Conservation (phyloP, 2,888 invertebrate species). For the Sphaeridia pumilis region DNA sequence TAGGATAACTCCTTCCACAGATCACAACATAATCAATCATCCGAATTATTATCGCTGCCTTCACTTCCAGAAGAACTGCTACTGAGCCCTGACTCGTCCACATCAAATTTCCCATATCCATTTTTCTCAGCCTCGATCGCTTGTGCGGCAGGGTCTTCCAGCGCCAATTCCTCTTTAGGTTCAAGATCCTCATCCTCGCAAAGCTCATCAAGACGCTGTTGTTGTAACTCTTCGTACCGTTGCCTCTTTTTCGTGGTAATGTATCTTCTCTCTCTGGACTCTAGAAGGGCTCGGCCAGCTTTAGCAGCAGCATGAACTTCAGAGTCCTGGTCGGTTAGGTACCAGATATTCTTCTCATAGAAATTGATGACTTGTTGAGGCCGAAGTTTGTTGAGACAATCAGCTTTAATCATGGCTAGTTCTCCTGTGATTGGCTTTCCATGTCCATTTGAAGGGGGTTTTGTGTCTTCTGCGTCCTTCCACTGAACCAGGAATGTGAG, state of each 20-base stretch:
- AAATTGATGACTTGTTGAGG: slow-evolving; percentile 9
- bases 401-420: slow-evolving; percentile 1
- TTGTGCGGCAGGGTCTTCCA: not conserved
- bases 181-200: not conserved
- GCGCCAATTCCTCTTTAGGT: not conserved
- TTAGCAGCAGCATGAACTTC: not conserved
- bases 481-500: slow-evolving; percentile 14
- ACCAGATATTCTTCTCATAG: not conserved
- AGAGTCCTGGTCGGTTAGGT: not conserved
- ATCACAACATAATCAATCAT: not conserved
- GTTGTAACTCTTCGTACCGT: not conserved
- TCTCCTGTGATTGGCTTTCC: not conserved
- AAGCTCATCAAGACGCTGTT: not conserved
- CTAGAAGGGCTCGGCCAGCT: not conserved
- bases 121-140: not conserved
- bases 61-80: not conserved
- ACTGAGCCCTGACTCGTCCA: slow-evolving; percentile 2
- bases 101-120: slow-evolving; percentile 4
- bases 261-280: slow-evolving; percentile 3
- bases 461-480: not conserved
- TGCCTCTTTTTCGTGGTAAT: not conserved
- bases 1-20: not conserved
- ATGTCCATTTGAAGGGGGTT: not conserved
- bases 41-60: not conserved
- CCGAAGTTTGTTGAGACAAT: not conserved